Conservation (phyloP, 64 coral and sea anemone species). For the Catalaphyllia jardinei region DNA sequence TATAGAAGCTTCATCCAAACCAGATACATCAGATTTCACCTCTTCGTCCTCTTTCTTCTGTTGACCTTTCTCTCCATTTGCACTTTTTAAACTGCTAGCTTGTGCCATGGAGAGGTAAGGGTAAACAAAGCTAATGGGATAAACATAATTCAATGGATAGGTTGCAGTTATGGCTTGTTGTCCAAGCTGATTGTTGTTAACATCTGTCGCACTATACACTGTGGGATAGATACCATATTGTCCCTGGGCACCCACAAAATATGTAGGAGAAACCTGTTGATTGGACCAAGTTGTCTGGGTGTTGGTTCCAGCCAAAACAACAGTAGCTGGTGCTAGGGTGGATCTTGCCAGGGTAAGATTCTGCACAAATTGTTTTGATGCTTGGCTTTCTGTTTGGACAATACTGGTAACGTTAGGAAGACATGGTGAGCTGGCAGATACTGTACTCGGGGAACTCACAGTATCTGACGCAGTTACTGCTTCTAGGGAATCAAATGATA, state of each 20-base stretch:
- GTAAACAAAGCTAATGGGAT: conserved; percentile 57
- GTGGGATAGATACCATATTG: conserved; percentile 38
- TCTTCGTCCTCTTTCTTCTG: background rate
- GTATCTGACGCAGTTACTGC: background rate
- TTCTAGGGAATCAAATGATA: background rate
- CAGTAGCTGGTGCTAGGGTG: background rate
- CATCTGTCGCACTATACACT: background rate
- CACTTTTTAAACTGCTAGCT: background rate
- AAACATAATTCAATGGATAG: conserved; percentile 65
- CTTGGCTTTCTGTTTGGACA: background rate
- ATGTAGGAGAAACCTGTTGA: conserved; percentile 15
- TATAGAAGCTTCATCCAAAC: background rate
- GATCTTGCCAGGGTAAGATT: conserved; percentile 17
- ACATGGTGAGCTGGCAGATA: background rate
- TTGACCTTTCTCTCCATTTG: background rate
- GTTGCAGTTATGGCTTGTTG: background rate
- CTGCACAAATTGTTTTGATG: background rate
- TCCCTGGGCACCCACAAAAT: conserved; percentile 16
- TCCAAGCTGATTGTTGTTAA: conserved; percentile 19
- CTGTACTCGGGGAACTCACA: background rate
- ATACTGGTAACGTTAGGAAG: background rate
- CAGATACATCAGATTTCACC: background rate
- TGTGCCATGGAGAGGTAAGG: conserved; percentile 59
- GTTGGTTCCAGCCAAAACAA: conserved; percentile 39
- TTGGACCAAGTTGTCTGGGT: conserved; percentile 45